Percentiles rank a stretch among this genome's conserved stretches.
Conservation (phyloP, 2,113 vertebrate species). For the Dendrocopos noguchii region DNA sequence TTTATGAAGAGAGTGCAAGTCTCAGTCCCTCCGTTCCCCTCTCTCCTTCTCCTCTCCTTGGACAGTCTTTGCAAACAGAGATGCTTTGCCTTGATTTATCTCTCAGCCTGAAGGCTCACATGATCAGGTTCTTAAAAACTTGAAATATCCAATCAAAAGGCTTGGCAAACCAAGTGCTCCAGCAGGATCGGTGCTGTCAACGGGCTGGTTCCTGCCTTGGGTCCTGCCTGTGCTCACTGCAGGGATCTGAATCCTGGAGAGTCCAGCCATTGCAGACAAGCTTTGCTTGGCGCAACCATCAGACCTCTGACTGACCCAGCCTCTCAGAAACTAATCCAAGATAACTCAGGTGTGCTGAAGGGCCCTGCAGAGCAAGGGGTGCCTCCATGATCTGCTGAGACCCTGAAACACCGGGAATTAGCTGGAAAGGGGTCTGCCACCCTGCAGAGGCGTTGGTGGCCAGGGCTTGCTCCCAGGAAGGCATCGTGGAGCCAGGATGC, state of each 20-base stretch:
- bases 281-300: background rate
- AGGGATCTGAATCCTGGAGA: background rate
- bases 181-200: background rate
- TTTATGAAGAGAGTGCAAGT: background rate
- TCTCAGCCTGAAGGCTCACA: background rate
- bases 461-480: background rate
- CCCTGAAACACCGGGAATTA: fast-evolving
- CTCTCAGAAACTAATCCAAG: background rate
- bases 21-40: background rate
- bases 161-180: background rate
- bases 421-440: background rate
- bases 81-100: background rate
- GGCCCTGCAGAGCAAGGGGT: background rate
- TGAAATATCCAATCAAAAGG: background rate
- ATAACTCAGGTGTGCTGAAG: background rate
- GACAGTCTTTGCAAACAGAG: background rate
- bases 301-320: background rate
- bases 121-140: background rate
- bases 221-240: background rate
- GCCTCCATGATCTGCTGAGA: background rate
- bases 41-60: background rate
- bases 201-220: background rate
- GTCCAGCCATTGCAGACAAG: fast-evolving
- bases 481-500: background rate
- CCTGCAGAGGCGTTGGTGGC: background rate